Base-by-base conservation (phyloP, 2,797 vertebrate species). In the Danio tinwini region DNA sequence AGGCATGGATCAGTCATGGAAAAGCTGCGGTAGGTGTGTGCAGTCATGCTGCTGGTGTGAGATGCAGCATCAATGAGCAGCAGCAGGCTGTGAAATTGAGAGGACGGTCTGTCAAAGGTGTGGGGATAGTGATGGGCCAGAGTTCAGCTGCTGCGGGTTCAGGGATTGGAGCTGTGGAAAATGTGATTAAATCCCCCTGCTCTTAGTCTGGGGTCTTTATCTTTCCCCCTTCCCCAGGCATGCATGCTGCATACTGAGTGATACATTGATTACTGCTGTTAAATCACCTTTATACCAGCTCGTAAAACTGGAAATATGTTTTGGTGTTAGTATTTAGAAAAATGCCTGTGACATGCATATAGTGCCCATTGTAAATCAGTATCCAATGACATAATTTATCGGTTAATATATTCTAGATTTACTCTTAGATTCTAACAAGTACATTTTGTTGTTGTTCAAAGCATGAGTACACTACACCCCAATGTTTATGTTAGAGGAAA, bases 31-130 rank as follows among this genome's bases (percentile, higher is more conserved):
- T 72, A 19, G 76, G 47, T 83, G 80, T 87, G 81, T 88, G 86
- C 89, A 65, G 16, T 81, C 84, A 19, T 72, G 81, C 80, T 76
- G 21, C 62, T 72, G 70, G 55, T 59, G 73, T 50, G 67, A 78
- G 53, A 68, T 69, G 76, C 19, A 58, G 16, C 71, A 80, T 85
- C 82, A 85, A 83, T 83, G 73, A 65, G 70, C 63, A 85, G 77
- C 69, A 86, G 76, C 71, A 85, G 75, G 68, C 78, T 87, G 85
- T 87, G 87, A 88, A 90, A 88, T 85, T 84, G 86, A 88, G 84
- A 76, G 82, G 81, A 85, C 75, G 83, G 72, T 47, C 47, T 67
- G 67, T 71, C 82, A 78, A 67, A 75, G 74, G 77, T 62, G 74
- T 55, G 40, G 4, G 82, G 77, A 78, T 74, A 67, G 73, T 62